phyloP scores from a whole-genome alignment of 2,113 vertebrate genomes.

The Dicrurus megarhynchus region DNA sequence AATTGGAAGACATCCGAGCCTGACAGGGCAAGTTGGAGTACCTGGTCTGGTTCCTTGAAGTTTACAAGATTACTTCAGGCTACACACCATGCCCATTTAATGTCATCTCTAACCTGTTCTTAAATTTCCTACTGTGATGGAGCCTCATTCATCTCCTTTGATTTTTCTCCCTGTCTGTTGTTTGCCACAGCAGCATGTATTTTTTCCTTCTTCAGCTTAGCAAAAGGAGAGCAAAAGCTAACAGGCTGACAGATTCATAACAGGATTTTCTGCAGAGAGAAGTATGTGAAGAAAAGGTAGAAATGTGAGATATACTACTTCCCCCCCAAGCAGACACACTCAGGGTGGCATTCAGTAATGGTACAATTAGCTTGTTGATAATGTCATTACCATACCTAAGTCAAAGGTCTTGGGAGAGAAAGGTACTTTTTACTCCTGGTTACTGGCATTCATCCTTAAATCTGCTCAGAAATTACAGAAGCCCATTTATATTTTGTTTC shows the following conservation, averaged over 20 bases:
- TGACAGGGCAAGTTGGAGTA: not conserved
- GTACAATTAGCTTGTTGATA: not conserved
- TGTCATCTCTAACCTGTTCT: not conserved
- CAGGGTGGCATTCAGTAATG: not conserved
- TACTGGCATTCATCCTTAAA: not conserved
- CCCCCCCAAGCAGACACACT: not conserved
- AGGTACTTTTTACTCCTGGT: not conserved
- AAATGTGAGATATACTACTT: not conserved
- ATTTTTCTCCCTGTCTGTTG: not conserved
- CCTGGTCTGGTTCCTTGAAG: not conserved
- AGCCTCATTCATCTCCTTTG: not conserved
- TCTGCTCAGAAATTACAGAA: not conserved
- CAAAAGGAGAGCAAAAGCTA: not conserved
- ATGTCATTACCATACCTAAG: not conserved
- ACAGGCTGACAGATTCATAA: not conserved
- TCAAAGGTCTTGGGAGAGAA: not conserved
- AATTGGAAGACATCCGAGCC: not conserved
- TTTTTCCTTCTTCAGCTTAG: not conserved
- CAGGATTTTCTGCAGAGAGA: not conserved
- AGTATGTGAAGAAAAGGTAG: not conserved
- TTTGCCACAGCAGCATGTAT: not conserved
- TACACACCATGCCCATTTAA: not conserved
- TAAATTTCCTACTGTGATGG: not conserved
- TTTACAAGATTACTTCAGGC: conserved; percentile 1
- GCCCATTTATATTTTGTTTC: not conserved